phyloP scores from a whole-genome alignment of 2,797 vertebrate genomes.

The Enteromius paludinosus region DNA sequence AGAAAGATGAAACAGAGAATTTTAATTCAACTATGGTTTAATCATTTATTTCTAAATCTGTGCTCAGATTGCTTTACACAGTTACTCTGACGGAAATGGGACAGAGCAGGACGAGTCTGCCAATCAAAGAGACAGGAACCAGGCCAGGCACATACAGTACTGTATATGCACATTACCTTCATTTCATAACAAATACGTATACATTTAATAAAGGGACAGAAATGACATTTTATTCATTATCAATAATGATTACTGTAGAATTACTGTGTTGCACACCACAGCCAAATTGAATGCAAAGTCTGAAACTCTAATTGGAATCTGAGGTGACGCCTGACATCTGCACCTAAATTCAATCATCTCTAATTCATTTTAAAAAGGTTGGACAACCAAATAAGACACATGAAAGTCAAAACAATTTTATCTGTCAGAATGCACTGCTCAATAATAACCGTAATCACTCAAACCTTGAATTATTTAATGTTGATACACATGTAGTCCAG shows the following conservation, averaged over 20 bases:
- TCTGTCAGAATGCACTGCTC: not conserved
- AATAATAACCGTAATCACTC: not conserved
- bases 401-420: not conserved
- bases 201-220: not conserved
- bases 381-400: not conserved
- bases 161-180: not conserved
- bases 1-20: conserved; percentile 26
- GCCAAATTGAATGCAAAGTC: not conserved
- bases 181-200: not conserved
- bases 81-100: not conserved
- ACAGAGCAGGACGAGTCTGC: not conserved
- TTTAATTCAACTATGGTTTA: conserved; percentile 14
- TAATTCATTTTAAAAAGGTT: not conserved
- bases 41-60: conserved; percentile 37
- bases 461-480: not conserved
- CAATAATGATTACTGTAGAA: not conserved
- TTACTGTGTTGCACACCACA: not conserved
- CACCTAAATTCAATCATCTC: not conserved
- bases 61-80: not conserved
- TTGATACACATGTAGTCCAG: not conserved
- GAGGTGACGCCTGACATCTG: not conserved
- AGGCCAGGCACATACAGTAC: not conserved
- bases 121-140: conserved; percentile 4
- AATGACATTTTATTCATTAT: not conserved
- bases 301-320: not conserved